Base-by-base conservation (phyloP, 2,888 invertebrate genomes). In the Acanthosepion lycidas region DNA sequence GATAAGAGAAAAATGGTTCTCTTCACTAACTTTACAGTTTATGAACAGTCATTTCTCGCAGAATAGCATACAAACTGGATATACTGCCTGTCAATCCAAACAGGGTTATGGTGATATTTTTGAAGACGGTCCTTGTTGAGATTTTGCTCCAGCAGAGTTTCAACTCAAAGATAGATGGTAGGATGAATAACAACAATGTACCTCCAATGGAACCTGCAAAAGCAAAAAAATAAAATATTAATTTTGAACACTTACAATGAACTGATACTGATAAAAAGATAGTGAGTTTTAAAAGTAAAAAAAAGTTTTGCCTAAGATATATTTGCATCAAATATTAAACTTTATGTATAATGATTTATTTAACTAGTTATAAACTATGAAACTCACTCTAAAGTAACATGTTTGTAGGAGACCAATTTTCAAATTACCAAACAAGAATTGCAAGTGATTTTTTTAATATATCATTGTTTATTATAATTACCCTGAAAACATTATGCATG, bases 111-210 rank as follows among this genome's bases (percentile, higher is more conserved):
- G 95, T 26, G 55, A 97, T 95, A 94, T 97, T 96, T 94, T 97
- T 97, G 78, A 96, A 78, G 92, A 95, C 95, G 53, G 96, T 95
- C 20, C 95, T 78, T 15, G 94, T 91, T 12, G 96, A 95, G 59
- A 96, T 78, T 15, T 96, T 95, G 23, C 94, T 91, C 95, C 96
- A 95, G 91, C 96, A 95, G 18, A 97, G 95, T 93, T 96, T 96
- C 92, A 97, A 95, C 94, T 97, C 97, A 94, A 97, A 96, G 26
- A 97, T 93, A 94, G 97, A 97, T 0, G 97, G 97, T 92, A 97
- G 94, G 48, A 97, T 97, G 95, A 96, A 97, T 18, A 97, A 97
- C 48, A 97, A 95, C 53, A 96, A 94, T 4, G 97, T 96, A 94
- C 97, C 96, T 15, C 97, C 97, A 42, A 97, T 95, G 15, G 97